Percentiles rank a stretch among this genome's conserved stretches.
Conservation (phyloP, 2,113 vertebrate genomes). For the Serinus canaria region DNA sequence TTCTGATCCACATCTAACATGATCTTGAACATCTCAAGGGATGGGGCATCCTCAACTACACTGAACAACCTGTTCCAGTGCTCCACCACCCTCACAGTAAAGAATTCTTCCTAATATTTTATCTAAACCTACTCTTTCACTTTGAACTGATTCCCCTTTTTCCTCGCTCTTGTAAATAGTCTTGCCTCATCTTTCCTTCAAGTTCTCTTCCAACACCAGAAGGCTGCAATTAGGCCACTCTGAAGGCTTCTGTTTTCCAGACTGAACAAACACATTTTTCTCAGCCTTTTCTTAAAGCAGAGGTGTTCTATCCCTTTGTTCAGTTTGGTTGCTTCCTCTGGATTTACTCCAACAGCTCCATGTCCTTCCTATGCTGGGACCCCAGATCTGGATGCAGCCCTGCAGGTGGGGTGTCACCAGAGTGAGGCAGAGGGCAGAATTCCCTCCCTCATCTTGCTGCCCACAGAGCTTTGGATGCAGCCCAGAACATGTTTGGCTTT, state of each 20-base stretch:
- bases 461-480: background rate
- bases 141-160: background rate
- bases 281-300: background rate
- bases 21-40: background rate
- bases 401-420: background rate
- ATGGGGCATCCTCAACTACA: background rate
- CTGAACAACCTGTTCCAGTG: background rate
- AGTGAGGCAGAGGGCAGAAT: background rate
- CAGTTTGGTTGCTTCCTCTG: background rate
- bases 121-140: background rate
- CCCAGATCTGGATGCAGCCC: background rate
- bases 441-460: fast-evolving
- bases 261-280: background rate
- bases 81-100: background rate
- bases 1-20: background rate
- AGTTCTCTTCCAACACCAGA: background rate
- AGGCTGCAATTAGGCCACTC: background rate
- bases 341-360: fast-evolving
- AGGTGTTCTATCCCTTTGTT: background rate
- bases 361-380: background rate
- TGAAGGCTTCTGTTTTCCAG: background rate
- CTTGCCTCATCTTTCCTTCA: background rate
- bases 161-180: background rate
- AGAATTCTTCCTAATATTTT: background rate
- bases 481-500: too few species aligned